These are phyloP conservation scores for Chlorodrepanis virens DNA, from an alignment of 2,113 vertebrate genomes.

Conservation along the genomic window DNA sequence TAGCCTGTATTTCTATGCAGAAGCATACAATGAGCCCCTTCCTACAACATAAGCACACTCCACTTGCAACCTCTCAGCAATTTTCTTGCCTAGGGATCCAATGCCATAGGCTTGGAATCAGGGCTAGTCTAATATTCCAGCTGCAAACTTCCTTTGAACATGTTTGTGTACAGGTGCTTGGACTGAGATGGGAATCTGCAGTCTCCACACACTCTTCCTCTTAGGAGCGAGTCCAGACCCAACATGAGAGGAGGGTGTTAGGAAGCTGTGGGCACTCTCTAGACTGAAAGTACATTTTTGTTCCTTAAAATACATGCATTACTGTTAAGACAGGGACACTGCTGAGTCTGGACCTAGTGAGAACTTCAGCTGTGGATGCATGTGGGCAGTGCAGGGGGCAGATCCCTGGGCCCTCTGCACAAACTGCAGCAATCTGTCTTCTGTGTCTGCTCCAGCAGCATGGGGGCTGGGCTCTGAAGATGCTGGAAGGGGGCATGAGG, in stretches of 20 bases:
- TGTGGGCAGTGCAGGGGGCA: not conserved
- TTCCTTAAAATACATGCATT: not conserved
- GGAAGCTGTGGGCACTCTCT: not conserved
- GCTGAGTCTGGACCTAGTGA: fast-evolving
- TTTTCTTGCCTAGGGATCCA: not conserved
- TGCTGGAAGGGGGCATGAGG: not conserved
- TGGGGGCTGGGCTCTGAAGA: not conserved
- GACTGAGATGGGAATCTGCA: not conserved
- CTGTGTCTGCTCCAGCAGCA: not conserved
- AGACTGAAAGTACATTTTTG: not conserved
- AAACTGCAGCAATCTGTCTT: not conserved
- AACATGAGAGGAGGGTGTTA: not conserved
- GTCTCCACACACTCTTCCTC: not conserved
- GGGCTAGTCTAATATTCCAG: not conserved
- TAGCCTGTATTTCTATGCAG: not conserved
- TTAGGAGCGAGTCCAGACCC: fast-evolving
- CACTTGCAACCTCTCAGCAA: not conserved
- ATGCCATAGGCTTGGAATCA: not conserved
- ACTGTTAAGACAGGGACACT: not conserved
- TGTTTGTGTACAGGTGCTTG: fast-evolving
- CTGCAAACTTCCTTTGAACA: not conserved
- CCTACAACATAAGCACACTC: not conserved
- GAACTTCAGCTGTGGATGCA: fast-evolving
- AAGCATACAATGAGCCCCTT: not conserved
- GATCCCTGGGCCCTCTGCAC: not conserved